Evolutionary conservation across 2,113 vertebrate species (phyloP), one percentile per base, ranked within the genome.

Genomic region (Entomyzon cyanotis): DNA sequence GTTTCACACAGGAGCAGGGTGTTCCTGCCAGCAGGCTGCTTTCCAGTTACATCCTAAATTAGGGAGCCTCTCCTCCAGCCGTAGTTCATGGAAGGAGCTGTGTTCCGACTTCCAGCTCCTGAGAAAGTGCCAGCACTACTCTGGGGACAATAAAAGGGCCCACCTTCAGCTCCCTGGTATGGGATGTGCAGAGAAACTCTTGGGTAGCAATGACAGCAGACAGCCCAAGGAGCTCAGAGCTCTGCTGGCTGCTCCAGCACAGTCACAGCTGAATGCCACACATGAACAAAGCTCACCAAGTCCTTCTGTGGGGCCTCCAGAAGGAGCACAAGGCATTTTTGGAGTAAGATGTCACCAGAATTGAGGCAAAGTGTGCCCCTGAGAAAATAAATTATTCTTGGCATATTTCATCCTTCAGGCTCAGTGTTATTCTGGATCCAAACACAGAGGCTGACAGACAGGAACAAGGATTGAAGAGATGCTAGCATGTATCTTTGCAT

Each of bases 181-280:
- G 37, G 2, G 37, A 39, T 25, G 69, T 24, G 28, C 23, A n/a
- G 42, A 35, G 71, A 28, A 28, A 37, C 0, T 0, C 47, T 10
- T 7, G 31, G 37, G 24, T 6, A 44, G 25, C 30, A 7, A 2
- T 2, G 44, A 2, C 15, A 19, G 27, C 39, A 55, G 23, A 7
- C 11, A 76, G 27, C 25, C 16, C 23, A 35, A 11, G 0, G 1
- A 0, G 3, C 25, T 7, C 13, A 12, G 28, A 22, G 15, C 15
- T 1, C 37, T 47, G 9, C 35, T 30, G 28, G 0, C 4, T 13
- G 3, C 39, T 10, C 62, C 52, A 50, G 12, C 3, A 3, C 28
- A 31, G 24, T 12, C 74, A 56, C 23, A 35, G 23, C 39, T 44
- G 30, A 37, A 16, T 7, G 10, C 12, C 42, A 19, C 21, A 11